Percentiles rank a stretch among this genome's conserved stretches.
phyloP scores from a whole-genome alignment of 2,113 vertebrate species.

The Poecile atricapillus region DNA sequence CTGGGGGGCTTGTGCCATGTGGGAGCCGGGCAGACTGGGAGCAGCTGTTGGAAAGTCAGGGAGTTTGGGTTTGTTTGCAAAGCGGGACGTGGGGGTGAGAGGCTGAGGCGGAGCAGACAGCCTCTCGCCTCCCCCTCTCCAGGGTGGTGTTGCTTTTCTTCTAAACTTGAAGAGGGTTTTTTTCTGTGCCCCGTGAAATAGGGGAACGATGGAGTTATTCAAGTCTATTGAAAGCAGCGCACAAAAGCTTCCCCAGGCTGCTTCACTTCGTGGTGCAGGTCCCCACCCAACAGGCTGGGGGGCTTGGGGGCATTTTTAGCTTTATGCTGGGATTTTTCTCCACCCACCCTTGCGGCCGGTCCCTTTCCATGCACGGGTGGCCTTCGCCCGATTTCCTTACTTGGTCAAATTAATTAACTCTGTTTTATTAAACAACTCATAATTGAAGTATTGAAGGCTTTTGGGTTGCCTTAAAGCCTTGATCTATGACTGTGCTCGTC shows the following conservation, averaged over 20 bases:
- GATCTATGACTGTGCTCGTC: background rate
- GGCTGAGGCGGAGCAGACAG: background rate
- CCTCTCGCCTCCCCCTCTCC: background rate
- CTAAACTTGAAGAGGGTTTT: background rate
- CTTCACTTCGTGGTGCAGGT: background rate
- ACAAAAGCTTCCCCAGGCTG: background rate
- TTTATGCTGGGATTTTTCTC: background rate
- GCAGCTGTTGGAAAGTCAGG: constrained; percentile 2
- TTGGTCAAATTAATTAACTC: background rate
- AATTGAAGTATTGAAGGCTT: background rate
- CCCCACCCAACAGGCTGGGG: background rate
- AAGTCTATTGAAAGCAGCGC: background rate
- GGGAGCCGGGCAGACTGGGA: background rate
- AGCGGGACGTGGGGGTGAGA: background rate
- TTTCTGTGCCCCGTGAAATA: background rate
- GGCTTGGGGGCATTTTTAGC: background rate
- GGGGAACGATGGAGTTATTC: background rate
- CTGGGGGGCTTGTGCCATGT: background rate
- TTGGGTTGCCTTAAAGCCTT: background rate
- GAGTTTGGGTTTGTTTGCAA: background rate
- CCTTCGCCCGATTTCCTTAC: background rate
- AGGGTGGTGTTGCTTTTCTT: background rate
- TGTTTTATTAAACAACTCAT: background rate
- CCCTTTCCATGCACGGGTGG: background rate
- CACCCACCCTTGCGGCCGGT: accelerated